phyloP scores from a whole-genome alignment of 1,140 invertebrate species.

The Temnothorax nylanderi region DNA sequence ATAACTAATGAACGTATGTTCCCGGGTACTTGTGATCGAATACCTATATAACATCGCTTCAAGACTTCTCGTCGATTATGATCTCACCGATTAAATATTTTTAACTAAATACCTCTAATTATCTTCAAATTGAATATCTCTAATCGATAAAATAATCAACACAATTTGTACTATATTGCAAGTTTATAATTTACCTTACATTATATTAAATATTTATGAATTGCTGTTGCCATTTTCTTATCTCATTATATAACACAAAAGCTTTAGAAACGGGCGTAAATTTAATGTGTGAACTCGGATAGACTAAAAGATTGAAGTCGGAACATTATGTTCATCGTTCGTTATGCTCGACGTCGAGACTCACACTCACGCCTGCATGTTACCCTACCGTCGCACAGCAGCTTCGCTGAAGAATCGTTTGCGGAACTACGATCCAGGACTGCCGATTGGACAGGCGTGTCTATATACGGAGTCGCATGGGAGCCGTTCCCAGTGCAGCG shows the following conservation, averaged over 20 bases:
- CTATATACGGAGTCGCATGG: conserved; percentile 50
- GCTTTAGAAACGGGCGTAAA: neutral
- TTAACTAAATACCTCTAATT: neutral
- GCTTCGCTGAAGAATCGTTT: conserved; percentile 27
- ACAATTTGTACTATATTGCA: neutral
- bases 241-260: neutral
- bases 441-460: neutral
- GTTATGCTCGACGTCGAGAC: neutral
- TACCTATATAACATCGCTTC: neutral
- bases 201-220: neutral
- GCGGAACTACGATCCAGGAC: conserved; percentile 54
- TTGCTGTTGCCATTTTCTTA: neutral
- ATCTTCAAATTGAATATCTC: neutral
- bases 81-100: neutral
- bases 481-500: conserved; percentile 68
- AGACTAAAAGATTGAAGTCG: neutral
- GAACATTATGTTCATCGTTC: neutral
- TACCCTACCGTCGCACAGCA: neutral
- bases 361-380: neutral
- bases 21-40: neutral
- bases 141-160: neutral
- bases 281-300: neutral
- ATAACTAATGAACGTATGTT: conserved; percentile 12
- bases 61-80: neutral
- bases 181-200: neutral